A percentile compares a stretch with the other conserved stretches of the same genome.
Conservation (phyloP, 2,797 vertebrate species). For the Gallinago solitaria region DNA sequence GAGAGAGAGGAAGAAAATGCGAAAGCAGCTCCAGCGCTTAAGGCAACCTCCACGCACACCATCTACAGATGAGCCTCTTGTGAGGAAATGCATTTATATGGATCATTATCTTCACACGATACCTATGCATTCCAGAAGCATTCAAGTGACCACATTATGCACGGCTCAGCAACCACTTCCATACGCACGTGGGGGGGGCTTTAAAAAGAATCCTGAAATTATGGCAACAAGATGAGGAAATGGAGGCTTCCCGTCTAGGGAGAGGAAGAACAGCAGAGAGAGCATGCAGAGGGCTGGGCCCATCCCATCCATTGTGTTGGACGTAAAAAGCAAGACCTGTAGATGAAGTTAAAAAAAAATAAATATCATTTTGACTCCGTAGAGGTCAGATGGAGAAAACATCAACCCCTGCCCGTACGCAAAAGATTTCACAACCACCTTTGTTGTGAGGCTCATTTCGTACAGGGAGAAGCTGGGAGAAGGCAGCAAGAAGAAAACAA, state of each 20-base stretch:
- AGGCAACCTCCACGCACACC: not conserved
- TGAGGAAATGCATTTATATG: constrained; percentile 23
- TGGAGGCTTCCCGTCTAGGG: not conserved
- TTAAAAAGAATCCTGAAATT: constrained; percentile 40
- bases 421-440: not conserved
- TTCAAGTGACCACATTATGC: constrained; percentile 12
- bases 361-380: not conserved
- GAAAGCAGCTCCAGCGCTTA: not conserved
- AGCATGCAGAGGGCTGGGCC: not conserved
- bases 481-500: constrained; percentile 3
- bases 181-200: not conserved
- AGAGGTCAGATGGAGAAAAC: not conserved
- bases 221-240: constrained; percentile 25
- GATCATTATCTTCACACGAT: constrained; percentile 51
- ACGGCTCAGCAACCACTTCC: not conserved
- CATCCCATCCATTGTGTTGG: not conserved
- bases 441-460: fast-evolving
- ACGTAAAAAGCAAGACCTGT: not conserved
- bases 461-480: not conserved
- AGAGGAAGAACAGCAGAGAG: not conserved
- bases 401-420: not conserved
- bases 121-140: constrained; percentile 23
- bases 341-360: constrained; percentile 21
- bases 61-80: constrained; percentile 37
- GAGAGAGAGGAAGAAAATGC: not conserved